A percentile compares a stretch with the other conserved stretches of the same genome.
phyloP scores from a whole-genome alignment of 2,797 vertebrate genomes.

The Fistularia commersonii region DNA sequence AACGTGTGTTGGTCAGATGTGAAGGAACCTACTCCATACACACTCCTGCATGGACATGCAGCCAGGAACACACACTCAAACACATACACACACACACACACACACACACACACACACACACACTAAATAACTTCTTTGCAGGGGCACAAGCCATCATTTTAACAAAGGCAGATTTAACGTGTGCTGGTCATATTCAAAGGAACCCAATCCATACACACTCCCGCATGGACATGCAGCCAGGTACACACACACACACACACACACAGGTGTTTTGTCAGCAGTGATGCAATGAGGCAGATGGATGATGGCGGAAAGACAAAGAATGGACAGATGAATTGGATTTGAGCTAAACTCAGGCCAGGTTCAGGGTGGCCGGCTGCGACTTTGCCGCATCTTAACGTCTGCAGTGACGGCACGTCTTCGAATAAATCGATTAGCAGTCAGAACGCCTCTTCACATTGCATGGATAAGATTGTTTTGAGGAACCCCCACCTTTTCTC shows the following conservation, averaged over 20 bases:
- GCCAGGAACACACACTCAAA: no score
- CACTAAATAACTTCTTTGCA: no score
- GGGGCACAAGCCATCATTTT: no score
- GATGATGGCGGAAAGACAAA: constrained; percentile 59
- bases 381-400: constrained; percentile 32
- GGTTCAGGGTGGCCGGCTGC: constrained; percentile 18
- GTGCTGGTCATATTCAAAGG: no score
- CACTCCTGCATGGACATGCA: no score
- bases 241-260: constrained; percentile 10
- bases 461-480: constrained; percentile 60
- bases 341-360: constrained; percentile 65
- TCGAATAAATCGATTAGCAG: constrained; percentile 75
- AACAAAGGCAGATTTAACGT: no score
- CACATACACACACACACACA: constrained; percentile 7
- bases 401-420: constrained; percentile 45
- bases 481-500: no score
- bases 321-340: constrained; percentile 70
- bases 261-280: constrained; percentile 44
- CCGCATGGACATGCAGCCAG: no score
- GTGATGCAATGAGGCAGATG: constrained; percentile 73
- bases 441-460: constrained; percentile 69
- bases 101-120: no score
- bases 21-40: no score
- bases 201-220: no score
- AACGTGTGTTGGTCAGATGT: no score